Percentiles rank a stretch among this genome's conserved stretches.
These are phyloP conservation scores for Eristalinus aeneus DNA, from an alignment of 2,888 invertebrate genomes.

Conservation along the genomic window DNA sequence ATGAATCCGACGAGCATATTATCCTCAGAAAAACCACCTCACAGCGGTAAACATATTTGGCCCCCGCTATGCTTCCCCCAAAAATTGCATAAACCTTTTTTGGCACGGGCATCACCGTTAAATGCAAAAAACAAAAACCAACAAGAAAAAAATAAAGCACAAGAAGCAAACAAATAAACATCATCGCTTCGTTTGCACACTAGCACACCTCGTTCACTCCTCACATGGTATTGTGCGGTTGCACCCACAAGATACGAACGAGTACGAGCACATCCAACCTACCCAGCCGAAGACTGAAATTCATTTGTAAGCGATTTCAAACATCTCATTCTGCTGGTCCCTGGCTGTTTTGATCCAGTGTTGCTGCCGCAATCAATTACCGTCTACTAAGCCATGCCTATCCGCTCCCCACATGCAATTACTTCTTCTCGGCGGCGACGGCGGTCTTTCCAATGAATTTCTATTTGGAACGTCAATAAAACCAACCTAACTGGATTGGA, in stretches of 20 bases:
- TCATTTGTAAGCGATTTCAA: slow-evolving; percentile 61
- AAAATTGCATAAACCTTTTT: slow-evolving; percentile 63
- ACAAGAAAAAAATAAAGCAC: slow-evolving; percentile 39
- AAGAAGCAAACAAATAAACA: not conserved
- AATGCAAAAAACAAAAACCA: slow-evolving; percentile 32
- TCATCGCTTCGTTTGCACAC: slow-evolving; percentile 4
- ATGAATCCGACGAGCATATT: slow-evolving; percentile 40
- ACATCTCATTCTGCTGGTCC: slow-evolving; percentile 38
- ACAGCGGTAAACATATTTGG: slow-evolving; percentile 32
- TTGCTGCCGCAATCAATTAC: slow-evolving; percentile 48
- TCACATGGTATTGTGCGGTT: slow-evolving; percentile 42
- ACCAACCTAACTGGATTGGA: slow-evolving; percentile 56
- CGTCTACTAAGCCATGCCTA: slow-evolving; percentile 10
- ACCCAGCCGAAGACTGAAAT: slow-evolving; percentile 55
- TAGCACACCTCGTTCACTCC: slow-evolving; percentile 44
- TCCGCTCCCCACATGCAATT: not conserved
- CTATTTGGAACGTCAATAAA: slow-evolving; percentile 47
- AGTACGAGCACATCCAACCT: not conserved
- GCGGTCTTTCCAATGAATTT: slow-evolving; percentile 28
- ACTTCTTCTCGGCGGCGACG: not conserved
- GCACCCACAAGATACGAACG: slow-evolving; percentile 53
- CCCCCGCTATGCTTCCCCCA: slow-evolving; percentile 50
- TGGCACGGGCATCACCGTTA: slow-evolving; percentile 58
- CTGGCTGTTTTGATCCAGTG: slow-evolving; percentile 16
- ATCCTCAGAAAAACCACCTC: slow-evolving; percentile 45